Percentiles rank a stretch among this genome's conserved stretches.
Conservation (phyloP, 2,888 invertebrate genomes). For the Neoscelio sp. region DNA sequence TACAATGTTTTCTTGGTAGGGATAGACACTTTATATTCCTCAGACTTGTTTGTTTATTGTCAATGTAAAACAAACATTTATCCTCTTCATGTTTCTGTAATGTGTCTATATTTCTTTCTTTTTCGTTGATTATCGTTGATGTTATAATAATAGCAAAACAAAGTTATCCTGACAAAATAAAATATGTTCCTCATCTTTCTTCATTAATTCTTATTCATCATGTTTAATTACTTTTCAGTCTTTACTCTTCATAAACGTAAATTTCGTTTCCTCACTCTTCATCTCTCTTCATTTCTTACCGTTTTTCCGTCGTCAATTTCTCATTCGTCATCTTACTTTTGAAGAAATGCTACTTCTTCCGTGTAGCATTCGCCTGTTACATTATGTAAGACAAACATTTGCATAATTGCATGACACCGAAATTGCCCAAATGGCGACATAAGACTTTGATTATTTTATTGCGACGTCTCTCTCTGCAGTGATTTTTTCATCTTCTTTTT, state of each 20-base stretch:
- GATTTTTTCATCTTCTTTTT: slow-evolving; percentile 12
- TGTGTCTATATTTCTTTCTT: too few relatives aligned
- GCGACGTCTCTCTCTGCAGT: slow-evolving; percentile 3
- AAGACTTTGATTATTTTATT: slow-evolving; percentile 42
- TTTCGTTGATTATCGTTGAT: too few relatives aligned
- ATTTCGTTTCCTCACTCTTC: slow-evolving; percentile 11
- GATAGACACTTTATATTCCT: too few relatives aligned
- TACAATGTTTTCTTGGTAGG: too few relatives aligned
- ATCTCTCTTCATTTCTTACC: slow-evolving; percentile 26
- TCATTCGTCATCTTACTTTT: slow-evolving; percentile 1
- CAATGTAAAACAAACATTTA: too few relatives aligned
- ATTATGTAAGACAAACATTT: slow-evolving; percentile 33
- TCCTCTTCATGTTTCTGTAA: too few relatives aligned
- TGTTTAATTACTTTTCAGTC: slow-evolving; percentile 23
- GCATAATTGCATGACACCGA: slow-evolving; percentile 38
- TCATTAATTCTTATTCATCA: slow-evolving; percentile 23
- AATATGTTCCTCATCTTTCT: slow-evolving; percentile 18
- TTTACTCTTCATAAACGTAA: slow-evolving; percentile 10
- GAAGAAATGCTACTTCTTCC: slow-evolving; percentile 26
- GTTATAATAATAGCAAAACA: too few relatives aligned
- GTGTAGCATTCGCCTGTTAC: slow-evolving; percentile 20
- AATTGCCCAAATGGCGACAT: slow-evolving; percentile 21
- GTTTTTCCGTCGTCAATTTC: slow-evolving; percentile 8
- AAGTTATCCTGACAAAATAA: too few relatives aligned
- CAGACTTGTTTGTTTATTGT: too few relatives aligned